Evolutionary conservation across 2,888 invertebrate genomes (phyloP).

Genomic region (Lordiphosa fenestrarum): DNA sequence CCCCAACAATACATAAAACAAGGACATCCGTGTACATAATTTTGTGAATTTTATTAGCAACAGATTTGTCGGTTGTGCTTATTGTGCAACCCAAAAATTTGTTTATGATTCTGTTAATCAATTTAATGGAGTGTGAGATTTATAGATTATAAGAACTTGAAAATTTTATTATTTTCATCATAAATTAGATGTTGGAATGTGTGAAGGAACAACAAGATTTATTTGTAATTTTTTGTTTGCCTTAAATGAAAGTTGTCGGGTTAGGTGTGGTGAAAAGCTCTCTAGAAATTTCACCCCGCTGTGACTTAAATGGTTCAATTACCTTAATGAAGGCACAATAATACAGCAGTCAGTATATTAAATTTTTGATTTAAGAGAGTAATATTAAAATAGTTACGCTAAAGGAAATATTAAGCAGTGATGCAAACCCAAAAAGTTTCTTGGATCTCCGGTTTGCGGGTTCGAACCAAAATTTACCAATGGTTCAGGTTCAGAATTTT

Average conservation of each 20-base stretch:
- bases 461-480: too few relatives aligned
- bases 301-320: conserved; percentile 26
- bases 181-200: conserved; percentile 9
- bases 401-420: too few relatives aligned
- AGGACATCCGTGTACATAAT: conserved; percentile 22
- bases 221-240: too few relatives aligned
- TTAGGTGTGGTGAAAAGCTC: not conserved
- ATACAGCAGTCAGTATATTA: too few relatives aligned
- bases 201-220: conserved; percentile 1
- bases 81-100: conserved; percentile 8
- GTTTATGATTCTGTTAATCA: conserved; percentile 43
- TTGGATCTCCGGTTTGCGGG: too few relatives aligned
- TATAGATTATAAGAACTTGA: conserved; percentile 11
- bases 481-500: too few relatives aligned
- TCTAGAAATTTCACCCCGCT: not conserved
- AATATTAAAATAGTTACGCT: too few relatives aligned
- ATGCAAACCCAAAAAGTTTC: too few relatives aligned
- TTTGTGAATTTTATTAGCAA: conserved; percentile 52
- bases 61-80: conserved; percentile 34
- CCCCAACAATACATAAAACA: conserved; percentile 17
- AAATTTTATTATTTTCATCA: conserved; percentile 23
- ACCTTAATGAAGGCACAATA: not conserved
- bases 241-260: too few relatives aligned
- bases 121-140: conserved; percentile 48
- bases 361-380: too few relatives aligned